A percentile compares a stretch with the other conserved stretches of the same genome.
phyloP scores from a whole-genome alignment of 2,888 invertebrate genomes.

The Cryptosula pallasiana region DNA sequence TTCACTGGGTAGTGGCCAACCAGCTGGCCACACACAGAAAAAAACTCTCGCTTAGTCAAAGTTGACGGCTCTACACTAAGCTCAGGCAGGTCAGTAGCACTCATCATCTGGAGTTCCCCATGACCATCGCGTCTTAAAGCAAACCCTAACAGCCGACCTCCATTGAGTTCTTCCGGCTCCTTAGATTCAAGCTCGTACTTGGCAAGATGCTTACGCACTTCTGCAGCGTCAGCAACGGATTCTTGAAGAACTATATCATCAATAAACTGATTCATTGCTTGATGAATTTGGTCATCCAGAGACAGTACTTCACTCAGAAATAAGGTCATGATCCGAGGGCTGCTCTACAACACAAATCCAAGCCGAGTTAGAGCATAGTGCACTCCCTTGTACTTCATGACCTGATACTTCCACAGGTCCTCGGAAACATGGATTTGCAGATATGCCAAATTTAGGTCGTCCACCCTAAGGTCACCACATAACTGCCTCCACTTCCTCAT shows the following conservation, averaged over 20 bases:
- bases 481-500: too few species aligned
- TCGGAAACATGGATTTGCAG: too few species aligned
- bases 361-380: neutral
- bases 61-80: neutral
- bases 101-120: neutral
- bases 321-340: neutral
- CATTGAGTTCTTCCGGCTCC: neutral
- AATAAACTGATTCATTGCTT: neutral
- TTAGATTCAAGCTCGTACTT: neutral
- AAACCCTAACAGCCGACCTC: neutral
- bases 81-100: neutral
- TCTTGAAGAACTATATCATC: slow-evolving; percentile 6
- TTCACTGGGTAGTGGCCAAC: slow-evolving; percentile 6
- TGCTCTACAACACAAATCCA: neutral
- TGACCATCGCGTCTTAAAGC: neutral
- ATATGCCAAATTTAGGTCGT: neutral
- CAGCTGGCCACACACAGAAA: neutral
- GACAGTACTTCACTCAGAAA: neutral
- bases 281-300: neutral
- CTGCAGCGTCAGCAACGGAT: neutral
- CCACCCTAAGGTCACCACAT: neutral
- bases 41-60: neutral
- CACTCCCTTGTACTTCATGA: neutral
- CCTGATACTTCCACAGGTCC: too few species aligned
- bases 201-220: neutral